Evolutionary conservation across 2,113 vertebrate species (phyloP).

Genomic region (Brevimyrus niger): DNA sequence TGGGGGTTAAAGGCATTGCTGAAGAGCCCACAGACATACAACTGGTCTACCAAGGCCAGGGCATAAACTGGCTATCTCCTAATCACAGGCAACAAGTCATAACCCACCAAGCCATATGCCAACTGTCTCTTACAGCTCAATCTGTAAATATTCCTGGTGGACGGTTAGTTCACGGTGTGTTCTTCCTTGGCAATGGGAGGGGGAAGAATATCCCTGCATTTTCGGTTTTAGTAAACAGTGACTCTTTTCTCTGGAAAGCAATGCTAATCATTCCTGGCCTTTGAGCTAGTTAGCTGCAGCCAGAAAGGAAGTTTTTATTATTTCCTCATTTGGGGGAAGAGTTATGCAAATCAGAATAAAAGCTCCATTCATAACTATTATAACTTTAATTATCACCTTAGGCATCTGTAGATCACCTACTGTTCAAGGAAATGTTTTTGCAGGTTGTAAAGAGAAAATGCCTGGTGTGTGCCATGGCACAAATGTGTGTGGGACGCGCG

Average conservation of each 20-base stretch:
- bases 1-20: not conserved
- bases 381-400: not conserved
- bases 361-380: conserved; percentile 3
- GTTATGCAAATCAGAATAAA: conserved; percentile 9
- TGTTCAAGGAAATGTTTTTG: conserved; percentile 1
- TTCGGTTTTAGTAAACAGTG: not conserved
- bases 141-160: not conserved
- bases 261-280: not conserved
- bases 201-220: not conserved
- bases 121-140: not conserved
- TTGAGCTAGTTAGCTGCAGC: not conserved
- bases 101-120: accelerated
- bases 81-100: not conserved
- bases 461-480: not conserved
- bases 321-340: conserved; percentile 3
- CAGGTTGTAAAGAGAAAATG: not conserved
- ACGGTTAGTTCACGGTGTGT: not conserved
- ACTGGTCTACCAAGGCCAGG: not conserved
- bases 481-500: not conserved
- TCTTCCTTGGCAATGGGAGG: not conserved
- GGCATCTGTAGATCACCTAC: not conserved
- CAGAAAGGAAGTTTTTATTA: conserved; percentile 25
- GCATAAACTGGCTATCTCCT: not conserved
- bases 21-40: not conserved
- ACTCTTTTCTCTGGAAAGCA: not conserved